Evolutionary conservation across 2,797 vertebrate species (phyloP), one percentile per base, ranked within the genome.

Genomic region (Gymnodraco acuticeps): DNA sequence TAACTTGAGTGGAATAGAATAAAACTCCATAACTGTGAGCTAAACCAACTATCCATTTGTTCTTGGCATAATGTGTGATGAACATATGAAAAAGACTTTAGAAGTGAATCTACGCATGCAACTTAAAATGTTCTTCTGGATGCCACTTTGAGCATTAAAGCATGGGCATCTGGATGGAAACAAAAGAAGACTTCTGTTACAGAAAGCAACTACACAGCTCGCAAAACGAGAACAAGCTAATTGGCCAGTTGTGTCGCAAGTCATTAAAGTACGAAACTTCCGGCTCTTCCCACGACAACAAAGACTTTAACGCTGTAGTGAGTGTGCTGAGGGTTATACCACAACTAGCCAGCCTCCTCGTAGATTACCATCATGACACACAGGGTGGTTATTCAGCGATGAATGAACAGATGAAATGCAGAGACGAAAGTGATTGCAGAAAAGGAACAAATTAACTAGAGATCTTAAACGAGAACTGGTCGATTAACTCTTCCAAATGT

Each of bases 211-310:
- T 6, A 46, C 46, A 33, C 31, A 63, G 55, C n/a, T 73, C 74
- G 72, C n/a, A 71, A 47, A 85, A 82, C 61, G 41, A 20, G 66
- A 78, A 78, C 78, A 53, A 65, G 64, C 67, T 41, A 50, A 75
- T 66, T 41, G 83, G 73, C 73, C 61, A 74, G 77, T 82, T 59
- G 23, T 72, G 80, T 84, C 75, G 20, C 67, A 64, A 67, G 55
- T 1, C 0, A 60, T 71, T 80, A 56, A 78, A 75, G 75, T 53
- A 11, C 11, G 70, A 48, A 64, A 55, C 78, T 60, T 74, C 15
- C 16, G 58, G 70, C 64, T 78, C 58, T 59, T 70, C 62, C 73
- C 84, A 51, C 31, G 78, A 78, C 76, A 88, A 93, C 86, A 87
- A 74, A 69, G 68, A 82, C 50, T 87, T 73, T 74, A 81, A 73